A percentile compares a stretch with the other conserved stretches of the same genome.
These are phyloP conservation scores for Tragopan temminckii DNA, from an alignment of 2,797 vertebrate genomes.

Conservation along the genomic window DNA sequence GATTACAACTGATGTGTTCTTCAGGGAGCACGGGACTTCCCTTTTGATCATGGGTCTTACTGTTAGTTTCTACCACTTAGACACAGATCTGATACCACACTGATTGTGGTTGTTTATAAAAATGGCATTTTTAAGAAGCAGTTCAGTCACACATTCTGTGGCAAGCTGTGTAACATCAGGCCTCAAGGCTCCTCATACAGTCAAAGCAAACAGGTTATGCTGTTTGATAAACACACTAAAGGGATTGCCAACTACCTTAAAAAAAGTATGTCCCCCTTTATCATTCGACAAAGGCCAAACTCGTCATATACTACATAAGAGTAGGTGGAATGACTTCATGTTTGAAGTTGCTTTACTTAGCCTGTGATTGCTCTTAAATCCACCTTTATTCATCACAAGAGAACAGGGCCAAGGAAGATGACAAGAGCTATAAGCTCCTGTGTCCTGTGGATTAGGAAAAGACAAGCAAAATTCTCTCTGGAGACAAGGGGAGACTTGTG, in stretches of 20 bases:
- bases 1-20: not conserved
- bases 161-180: not conserved
- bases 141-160: not conserved
- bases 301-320: not conserved
- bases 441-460: not conserved
- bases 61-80: not conserved
- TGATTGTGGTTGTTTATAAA: not conserved
- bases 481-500: not conserved
- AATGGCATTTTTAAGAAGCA: not conserved
- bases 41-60: not conserved
- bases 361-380: not conserved
- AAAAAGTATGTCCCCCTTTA: not conserved
- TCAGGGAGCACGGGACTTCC: not conserved
- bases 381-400: not conserved
- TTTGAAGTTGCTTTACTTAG: no score
- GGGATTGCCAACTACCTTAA: not conserved
- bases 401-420: not conserved
- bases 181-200: not conserved
- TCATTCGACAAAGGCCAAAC: no score
- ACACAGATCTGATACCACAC: not conserved
- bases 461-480: not conserved
- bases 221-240: not conserved
- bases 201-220: not conserved
- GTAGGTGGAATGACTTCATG: no score
- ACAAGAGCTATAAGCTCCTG: not conserved